These are phyloP conservation scores for Thymelicus sylvestris DNA, from an alignment of 2,888 invertebrate genomes.

Conservation along the genomic window DNA sequence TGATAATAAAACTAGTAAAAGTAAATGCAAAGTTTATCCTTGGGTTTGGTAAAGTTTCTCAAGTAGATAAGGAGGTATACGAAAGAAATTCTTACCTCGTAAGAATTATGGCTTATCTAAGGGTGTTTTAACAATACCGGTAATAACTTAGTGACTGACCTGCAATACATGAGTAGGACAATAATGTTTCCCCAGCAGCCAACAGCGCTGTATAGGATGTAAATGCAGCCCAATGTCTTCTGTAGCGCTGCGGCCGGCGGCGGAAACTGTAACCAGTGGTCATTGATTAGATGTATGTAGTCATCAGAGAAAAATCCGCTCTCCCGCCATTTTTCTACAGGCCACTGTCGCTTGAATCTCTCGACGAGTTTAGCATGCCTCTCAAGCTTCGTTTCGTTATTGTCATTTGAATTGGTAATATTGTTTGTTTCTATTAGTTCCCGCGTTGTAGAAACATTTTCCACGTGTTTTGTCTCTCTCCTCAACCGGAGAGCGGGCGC, in stretches of 20 bases:
- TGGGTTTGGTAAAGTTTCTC: too few relatives aligned
- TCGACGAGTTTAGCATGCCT: conserved; percentile 60
- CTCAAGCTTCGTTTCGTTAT: neutral
- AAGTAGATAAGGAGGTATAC: too few relatives aligned
- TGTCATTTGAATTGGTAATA: conserved; percentile 14
- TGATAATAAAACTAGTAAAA: too few relatives aligned
- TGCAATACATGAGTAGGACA: conserved; percentile 89
- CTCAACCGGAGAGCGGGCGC: conserved; percentile 17
- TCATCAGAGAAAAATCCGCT: conserved; percentile 84
- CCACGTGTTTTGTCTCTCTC: conserved; percentile 25
- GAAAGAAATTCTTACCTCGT: too few relatives aligned
- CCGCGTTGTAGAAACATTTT: conserved; percentile 11
- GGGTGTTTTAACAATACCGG: too few relatives aligned
- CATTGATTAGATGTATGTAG: conserved; percentile 86
- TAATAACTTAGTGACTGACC: conserved; percentile 75
- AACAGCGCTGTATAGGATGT: conserved; percentile 85
- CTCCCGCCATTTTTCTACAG: conserved; percentile 77
- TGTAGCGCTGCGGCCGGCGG: conserved; percentile 86
- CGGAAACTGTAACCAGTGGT: conserved; percentile 89
- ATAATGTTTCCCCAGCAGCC: conserved; percentile 89
- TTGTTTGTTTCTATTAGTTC: neutral
- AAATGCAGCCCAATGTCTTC: conserved; percentile 85
- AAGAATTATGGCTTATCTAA: too few relatives aligned
- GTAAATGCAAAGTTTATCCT: too few relatives aligned
- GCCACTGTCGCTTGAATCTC: conserved; percentile 71